A percentile compares a stretch with the other conserved stretches of the same genome.
These are phyloP conservation scores for Dasysyrphus tricinctus DNA, from an alignment of 2,888 invertebrate genomes.

Conservation along the genomic window DNA sequence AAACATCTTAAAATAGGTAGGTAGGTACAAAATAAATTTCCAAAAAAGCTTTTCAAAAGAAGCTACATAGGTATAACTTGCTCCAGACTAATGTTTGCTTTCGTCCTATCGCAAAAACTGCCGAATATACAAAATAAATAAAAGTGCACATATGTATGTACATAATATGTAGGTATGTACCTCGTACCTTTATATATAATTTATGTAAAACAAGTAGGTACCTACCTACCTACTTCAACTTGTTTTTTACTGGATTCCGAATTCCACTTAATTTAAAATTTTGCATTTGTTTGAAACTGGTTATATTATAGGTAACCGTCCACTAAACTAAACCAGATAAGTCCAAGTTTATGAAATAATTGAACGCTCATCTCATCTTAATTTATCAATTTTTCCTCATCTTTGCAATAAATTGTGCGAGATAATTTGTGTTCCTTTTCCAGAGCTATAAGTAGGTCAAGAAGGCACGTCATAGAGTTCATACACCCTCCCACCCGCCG, in stretches of 20 bases:
- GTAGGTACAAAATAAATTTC: no score
- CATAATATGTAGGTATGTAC: neutral
- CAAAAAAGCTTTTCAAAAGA: no score
- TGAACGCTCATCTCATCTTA: neutral
- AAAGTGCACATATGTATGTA: neutral
- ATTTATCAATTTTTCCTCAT: neutral
- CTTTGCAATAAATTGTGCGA: conserved; percentile 3
- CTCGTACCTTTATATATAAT: neutral
- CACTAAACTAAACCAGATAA: conserved; percentile 7
- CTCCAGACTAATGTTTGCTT: no score
- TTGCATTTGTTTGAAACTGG: conserved; percentile 2
- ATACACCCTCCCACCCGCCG: neutral
- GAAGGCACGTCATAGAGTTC: conserved; percentile 28
- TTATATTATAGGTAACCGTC: neutral
- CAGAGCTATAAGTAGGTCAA: neutral
- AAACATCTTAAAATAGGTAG: no score
- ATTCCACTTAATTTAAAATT: conserved; percentile 1
- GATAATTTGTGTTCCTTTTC: neutral
- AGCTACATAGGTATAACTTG: no score
- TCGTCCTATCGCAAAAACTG: no score
- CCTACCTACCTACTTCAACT: neutral
- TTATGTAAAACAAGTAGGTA: neutral
- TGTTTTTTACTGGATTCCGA: conserved; percentile 12
- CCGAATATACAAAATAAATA: no score
- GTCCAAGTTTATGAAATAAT: neutral